Evolutionary conservation across 2,888 invertebrate species (phyloP), one percentile per base, ranked within the genome.

Genomic region (Lepidonotus clava): DNA sequence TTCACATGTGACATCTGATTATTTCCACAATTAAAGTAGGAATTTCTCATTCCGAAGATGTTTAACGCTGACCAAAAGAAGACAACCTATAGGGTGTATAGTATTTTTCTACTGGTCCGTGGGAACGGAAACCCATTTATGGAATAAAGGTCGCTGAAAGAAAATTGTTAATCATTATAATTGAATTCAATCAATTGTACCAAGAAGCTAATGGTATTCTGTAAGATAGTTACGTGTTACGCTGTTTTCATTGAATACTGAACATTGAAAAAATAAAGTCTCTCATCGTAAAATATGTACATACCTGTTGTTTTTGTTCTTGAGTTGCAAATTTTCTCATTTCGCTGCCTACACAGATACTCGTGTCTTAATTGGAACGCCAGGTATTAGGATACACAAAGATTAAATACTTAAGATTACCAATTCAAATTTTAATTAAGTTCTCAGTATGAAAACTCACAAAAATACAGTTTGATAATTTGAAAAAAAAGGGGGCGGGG

Each of bases 191-290:
- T n/a, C n/a, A 18, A 18, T 46, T 18, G 46, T 46, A 46, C 46
- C 46, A 46, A 11, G 18, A 18, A 18, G 18, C 24, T 24, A 28
- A 8, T 61, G 61, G 61, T 61, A 61, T 61, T 61, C 61, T 5
- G 14, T 28, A 24, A 61, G 61, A 32, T 61, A 11, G 61, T 61
- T 11, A n/a, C 28, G 24, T 61, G 61, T 4, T 61, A n/a, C 24
- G 18, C 46, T 18, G 18, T 46, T 6, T 46, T 46, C 18, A 46
- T 46, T 61, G 28, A 28, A 61, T 11, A 24, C 61, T 61, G 61
- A 61, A 61, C 61, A 61, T 28, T 61, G 61, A 61, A 61, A 61
- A 61, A 61, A 61, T 61, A 61, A 61, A 61, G 61, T 61, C 61
- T 61, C 61, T 61, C 61, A 61, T 61, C 11, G 11, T 61, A 61